Percentiles rank a stretch among this genome's conserved stretches.
Evolutionary conservation across 2,113 vertebrate species (phyloP).

Genomic region (Nibea coibor): DNA sequence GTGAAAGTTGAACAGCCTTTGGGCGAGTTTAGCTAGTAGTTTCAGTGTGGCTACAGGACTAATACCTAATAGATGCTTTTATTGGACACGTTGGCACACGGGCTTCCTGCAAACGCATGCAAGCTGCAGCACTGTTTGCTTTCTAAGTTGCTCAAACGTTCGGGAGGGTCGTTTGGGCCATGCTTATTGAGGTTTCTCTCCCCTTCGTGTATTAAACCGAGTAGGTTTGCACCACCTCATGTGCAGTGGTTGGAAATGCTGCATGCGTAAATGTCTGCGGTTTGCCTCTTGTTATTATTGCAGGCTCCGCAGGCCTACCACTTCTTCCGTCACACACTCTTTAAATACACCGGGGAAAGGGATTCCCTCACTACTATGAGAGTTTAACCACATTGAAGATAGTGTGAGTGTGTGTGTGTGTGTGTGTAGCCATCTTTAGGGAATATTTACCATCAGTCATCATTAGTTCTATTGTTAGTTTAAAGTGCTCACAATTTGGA

Average conservation of each 20-base stretch:
- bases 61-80: neutral
- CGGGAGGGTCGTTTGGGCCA: slow-evolving; percentile 1
- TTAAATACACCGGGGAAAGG: slow-evolving; percentile 29
- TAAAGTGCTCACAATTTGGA: slow-evolving; percentile 18
- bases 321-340: slow-evolving; percentile 35
- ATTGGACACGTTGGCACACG: neutral
- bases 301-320: slow-evolving; percentile 49
- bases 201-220: neutral
- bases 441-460: slow-evolving; percentile 15
- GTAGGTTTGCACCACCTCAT: slow-evolving; percentile 27
- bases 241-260: slow-evolving; percentile 50
- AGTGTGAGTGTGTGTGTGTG: neutral
- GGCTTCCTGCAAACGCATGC: neutral
- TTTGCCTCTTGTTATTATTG: slow-evolving; percentile 69
- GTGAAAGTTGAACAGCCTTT: slow-evolving; percentile 1
- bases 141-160: neutral
- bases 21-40: neutral
- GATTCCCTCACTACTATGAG: slow-evolving; percentile 39
- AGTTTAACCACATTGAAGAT: slow-evolving; percentile 3
- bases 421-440: neutral
- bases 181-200: slow-evolving; percentile 6
- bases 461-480: slow-evolving; percentile 4
- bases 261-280: slow-evolving; percentile 66
- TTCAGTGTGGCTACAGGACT: neutral
- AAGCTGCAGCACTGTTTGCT: slow-evolving; percentile 3